Percentiles rank a stretch among this genome's conserved stretches.
These are phyloP conservation scores for Aelia acuminata DNA, from an alignment of 2,888 invertebrate species.

Conservation along the genomic window DNA sequence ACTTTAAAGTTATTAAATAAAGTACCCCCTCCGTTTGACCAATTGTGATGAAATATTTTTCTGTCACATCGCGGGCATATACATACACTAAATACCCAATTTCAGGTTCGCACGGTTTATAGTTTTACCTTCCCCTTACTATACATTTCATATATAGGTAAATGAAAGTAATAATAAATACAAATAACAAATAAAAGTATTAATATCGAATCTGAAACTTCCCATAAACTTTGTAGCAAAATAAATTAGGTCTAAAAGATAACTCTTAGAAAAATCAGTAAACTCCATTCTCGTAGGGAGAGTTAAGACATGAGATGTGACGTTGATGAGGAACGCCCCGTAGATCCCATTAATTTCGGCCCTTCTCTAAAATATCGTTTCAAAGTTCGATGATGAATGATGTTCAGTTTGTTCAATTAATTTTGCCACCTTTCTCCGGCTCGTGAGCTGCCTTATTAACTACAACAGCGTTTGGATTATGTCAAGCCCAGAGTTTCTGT, in stretches of 20 bases:
- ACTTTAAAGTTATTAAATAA: too few relatives aligned
- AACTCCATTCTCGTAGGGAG: not conserved
- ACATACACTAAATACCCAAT: too few relatives aligned
- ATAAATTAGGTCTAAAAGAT: not conserved
- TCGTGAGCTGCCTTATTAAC: not conserved
- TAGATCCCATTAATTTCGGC: not conserved
- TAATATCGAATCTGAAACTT: too few relatives aligned
- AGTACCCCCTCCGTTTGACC: too few relatives aligned
- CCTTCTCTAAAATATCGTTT: not conserved
- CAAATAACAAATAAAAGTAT: too few relatives aligned
- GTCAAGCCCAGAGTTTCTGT: not conserved
- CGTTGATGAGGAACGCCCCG: not conserved
- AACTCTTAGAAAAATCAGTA: not conserved
- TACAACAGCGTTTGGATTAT: not conserved
- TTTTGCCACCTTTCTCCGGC: not conserved
- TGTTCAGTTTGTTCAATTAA: constrained; percentile 31
- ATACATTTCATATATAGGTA: too few relatives aligned
- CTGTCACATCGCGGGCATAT: too few relatives aligned
- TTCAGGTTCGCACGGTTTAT: too few relatives aligned
- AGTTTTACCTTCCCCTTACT: too few relatives aligned
- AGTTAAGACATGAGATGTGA: not conserved
- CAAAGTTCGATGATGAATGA: constrained; percentile 27
- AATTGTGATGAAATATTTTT: too few relatives aligned
- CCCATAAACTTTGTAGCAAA: not conserved
- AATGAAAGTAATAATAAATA: too few relatives aligned